A percentile compares a stretch with the other conserved stretches of the same genome.
phyloP scores from a whole-genome alignment of 2,113 vertebrate genomes.

The Xenus cinereus region DNA sequence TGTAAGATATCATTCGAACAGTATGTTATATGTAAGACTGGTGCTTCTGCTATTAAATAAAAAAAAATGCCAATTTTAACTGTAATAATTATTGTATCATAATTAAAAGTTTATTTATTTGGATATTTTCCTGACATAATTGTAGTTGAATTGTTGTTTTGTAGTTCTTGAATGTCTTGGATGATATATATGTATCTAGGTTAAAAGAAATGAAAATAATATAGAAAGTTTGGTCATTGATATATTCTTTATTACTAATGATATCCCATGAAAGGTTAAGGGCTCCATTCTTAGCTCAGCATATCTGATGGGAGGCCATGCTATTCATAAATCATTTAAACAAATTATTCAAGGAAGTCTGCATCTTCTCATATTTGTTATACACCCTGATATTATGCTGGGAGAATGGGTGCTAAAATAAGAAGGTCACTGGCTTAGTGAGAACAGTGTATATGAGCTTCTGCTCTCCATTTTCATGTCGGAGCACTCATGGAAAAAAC shows the following conservation, averaged over 20 bases:
- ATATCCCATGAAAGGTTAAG: not conserved
- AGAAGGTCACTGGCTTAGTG: not conserved
- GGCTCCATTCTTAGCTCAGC: slow-evolving; percentile 37
- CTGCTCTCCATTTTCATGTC: not conserved
- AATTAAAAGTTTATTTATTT: slow-evolving; percentile 88
- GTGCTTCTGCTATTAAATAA: slow-evolving; percentile 85
- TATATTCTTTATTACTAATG: slow-evolving; percentile 33
- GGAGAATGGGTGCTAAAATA: not conserved
- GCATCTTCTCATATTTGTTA: not conserved
- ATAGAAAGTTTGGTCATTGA: slow-evolving; percentile 14
- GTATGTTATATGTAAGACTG: slow-evolving; percentile 80
- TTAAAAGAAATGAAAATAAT: slow-evolving; percentile 48
- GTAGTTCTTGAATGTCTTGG: slow-evolving; percentile 65
- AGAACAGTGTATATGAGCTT: not conserved
- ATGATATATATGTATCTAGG: slow-evolving; percentile 62
- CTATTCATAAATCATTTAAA: not conserved
- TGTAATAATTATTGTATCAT: slow-evolving; percentile 85
- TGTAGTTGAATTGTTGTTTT: slow-evolving; percentile 73
- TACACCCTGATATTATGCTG: not conserved
- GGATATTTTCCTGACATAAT: slow-evolving; percentile 75
- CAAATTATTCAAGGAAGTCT: not conserved
- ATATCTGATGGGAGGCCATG: not conserved
- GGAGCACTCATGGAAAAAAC: not conserved
- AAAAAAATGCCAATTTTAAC: slow-evolving; percentile 82
- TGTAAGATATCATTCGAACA: slow-evolving; percentile 73